These are phyloP conservation scores for Drosophila auraria DNA, from an alignment of 1,140 invertebrate species.

Conservation along the genomic window DNA sequence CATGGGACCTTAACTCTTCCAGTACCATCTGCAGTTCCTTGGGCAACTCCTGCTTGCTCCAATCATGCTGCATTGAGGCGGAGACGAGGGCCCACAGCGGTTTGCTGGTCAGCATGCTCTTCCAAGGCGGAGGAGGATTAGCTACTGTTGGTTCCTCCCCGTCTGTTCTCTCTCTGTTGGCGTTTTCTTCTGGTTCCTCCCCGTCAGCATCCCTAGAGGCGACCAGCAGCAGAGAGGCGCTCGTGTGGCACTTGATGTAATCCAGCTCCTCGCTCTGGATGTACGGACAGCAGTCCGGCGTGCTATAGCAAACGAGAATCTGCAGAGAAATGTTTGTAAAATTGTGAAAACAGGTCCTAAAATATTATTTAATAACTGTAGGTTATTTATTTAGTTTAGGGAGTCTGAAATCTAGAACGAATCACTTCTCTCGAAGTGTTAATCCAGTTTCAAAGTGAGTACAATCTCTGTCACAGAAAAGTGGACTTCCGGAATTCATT, in stretches of 20 bases:
- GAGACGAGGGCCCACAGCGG: constrained; percentile 88
- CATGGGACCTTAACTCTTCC: constrained; percentile 22
- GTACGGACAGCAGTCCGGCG: constrained; percentile 89
- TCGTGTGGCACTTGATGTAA: constrained; percentile 81
- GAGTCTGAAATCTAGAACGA: too few species aligned
- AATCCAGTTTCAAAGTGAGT: too few species aligned
- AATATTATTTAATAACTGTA: too few species aligned
- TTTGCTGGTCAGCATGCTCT: constrained; percentile 87
- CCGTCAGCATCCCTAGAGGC: too few species aligned
- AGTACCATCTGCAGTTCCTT: constrained; percentile 89
- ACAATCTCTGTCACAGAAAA: too few species aligned
- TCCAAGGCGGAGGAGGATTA: constrained; percentile 85
- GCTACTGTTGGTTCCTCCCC: constrained; percentile 2
- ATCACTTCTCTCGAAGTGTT: too few species aligned
- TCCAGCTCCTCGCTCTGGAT: constrained; percentile 89
- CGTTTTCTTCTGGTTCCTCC: not conserved
- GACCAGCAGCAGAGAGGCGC: constrained; percentile 8
- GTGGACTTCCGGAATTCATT: too few species aligned
- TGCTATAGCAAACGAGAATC: constrained; percentile 86
- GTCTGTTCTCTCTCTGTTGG: constrained; percentile 17
- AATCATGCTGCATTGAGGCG: constrained; percentile 91
- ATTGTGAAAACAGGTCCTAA: too few species aligned
- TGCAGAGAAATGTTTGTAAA: not conserved
- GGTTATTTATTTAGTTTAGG: not conserved
- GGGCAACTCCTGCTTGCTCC: constrained; percentile 94